Percentiles rank a stretch among this genome's conserved stretches.
phyloP scores from a whole-genome alignment of 1,140 invertebrate species.

The Temnothorax longispinosus region DNA sequence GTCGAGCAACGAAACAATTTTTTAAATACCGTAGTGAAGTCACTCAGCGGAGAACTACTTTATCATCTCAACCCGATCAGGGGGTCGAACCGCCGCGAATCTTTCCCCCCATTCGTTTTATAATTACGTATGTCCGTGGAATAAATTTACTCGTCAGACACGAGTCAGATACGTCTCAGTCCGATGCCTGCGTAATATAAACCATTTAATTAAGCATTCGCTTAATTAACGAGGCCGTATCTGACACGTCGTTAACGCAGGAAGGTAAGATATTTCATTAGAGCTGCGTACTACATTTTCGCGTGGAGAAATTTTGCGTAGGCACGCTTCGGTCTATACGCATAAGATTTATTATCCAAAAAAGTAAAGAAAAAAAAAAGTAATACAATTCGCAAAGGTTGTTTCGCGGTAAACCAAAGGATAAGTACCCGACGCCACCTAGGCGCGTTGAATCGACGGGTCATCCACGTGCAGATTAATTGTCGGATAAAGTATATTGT shows the following conservation, averaged over 20 bases:
- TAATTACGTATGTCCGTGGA: background rate
- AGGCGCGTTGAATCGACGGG: background rate
- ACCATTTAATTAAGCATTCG: slow-evolving; percentile 40
- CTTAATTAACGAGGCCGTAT: slow-evolving; percentile 30
- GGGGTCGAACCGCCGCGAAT: background rate
- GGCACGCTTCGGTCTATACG: background rate
- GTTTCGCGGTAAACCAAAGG: background rate
- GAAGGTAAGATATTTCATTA: slow-evolving; percentile 7
- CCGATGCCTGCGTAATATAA: background rate
- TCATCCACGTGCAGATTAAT: slow-evolving; percentile 27
- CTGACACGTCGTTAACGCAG: background rate
- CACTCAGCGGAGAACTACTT: background rate
- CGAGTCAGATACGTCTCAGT: background rate
- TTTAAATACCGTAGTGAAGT: background rate
- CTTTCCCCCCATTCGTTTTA: background rate
- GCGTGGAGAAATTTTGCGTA: background rate
- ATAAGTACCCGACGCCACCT: background rate
- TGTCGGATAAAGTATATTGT: slow-evolving; percentile 48
- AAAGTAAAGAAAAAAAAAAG: background rate
- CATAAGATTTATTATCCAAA: background rate
- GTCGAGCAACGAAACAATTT: background rate
- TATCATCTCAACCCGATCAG: slow-evolving; percentile 7
- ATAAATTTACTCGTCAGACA: slow-evolving; percentile 24
- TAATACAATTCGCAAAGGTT: background rate
- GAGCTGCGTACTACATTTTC: background rate